Conservation (phyloP, 2,888 invertebrate species). For the Blomia tropicalis region DNA sequence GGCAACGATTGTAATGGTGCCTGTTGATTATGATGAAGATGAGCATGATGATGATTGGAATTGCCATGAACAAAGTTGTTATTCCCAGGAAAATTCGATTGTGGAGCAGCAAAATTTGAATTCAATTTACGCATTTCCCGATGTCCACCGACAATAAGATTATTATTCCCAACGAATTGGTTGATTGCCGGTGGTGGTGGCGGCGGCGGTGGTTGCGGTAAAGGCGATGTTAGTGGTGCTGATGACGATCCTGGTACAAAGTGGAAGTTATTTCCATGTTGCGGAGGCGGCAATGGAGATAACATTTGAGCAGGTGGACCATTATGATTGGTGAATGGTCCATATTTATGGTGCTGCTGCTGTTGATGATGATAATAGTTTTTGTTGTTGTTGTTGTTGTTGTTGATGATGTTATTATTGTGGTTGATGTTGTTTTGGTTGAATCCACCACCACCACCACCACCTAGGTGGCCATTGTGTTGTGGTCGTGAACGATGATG, state of each 20-base stretch:
- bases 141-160: neutral
- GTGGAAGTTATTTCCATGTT: no score
- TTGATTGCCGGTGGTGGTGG: no score
- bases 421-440: neutral
- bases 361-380: neutral
- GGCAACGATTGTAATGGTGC: neutral
- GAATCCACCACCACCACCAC: neutral
- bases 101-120: no score
- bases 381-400: neutral
- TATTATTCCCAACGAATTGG: no score
- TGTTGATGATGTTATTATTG: neutral
- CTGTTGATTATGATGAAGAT: neutral
- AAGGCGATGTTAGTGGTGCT: no score
- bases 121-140: neutral
- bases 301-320: no score
- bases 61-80: no score
- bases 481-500: neutral
- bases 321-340: no score
- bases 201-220: no score
- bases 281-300: no score
- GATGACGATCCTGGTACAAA: no score
- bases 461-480: neutral
- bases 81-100: neutral
- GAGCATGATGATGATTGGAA: no score
- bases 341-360: neutral